Base-by-base conservation (phyloP, 2,888 invertebrate genomes). In the Subacronicta megacephala region DNA sequence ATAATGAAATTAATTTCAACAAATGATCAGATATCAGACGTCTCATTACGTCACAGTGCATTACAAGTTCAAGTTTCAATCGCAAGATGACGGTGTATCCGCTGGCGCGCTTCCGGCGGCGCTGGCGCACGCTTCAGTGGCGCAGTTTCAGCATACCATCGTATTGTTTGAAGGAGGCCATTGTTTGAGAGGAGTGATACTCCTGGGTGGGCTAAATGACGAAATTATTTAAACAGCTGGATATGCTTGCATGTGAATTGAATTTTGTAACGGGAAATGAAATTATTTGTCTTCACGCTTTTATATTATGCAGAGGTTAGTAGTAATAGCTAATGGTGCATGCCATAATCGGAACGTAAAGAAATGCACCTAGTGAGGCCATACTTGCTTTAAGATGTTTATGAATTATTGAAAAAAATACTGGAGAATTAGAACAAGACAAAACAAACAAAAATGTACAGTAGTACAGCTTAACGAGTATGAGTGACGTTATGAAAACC, bases 11-110 rank as follows among this genome's bases (percentile, higher is more conserved):
- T 29, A 46, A 57, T 59, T 57, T 41, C 17, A n/a, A n/a, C n/a
- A 26, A 50, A 41, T 41, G 58, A 59, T 74, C 72, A 36, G 18
- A 67, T 72, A 66, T 57, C 72, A 65, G 33, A 55, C 53, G 50
- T 7, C 20, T 29, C 33, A 54, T 66, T 66, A 69, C 46, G 47
- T 58, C 65, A 63, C 41, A 54, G 26, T 55, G 51, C 53, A 60
- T 72, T 58, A 72, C 65, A 75, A 77, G 76, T 77, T 76, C 77
- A 76, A 70, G 77, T 76, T 77, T 77, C 73, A 77, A 65, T 71
- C 64, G 59, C 64, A 66, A 75, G 70, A 77, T 77, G 76, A 72
- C 68, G 66, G 45, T 64, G 42, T 61, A 60, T 67, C 70, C 72
- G 72, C 46, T 44, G 35, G 17, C 52, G 37, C 15, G 42, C 16